Base-by-base conservation (phyloP, 2,797 vertebrate genomes). In the Myripristis murdjan region DNA sequence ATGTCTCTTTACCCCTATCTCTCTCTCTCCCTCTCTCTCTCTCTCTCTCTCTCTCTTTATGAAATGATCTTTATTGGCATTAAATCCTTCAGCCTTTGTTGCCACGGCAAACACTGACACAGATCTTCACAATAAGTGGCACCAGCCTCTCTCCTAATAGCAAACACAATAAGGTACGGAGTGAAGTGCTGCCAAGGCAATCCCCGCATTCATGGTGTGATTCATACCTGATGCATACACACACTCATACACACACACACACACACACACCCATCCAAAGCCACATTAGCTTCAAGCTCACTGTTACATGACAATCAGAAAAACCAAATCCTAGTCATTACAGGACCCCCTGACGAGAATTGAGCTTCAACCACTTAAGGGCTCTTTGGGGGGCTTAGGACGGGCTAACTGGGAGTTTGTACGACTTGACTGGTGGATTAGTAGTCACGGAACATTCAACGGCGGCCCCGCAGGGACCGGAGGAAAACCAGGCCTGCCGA, bases 261-360 rank as follows among this genome's bases (percentile, higher is more conserved):
- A 23, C 53, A 22, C 22, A 4, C 18, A 0, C 47, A 12, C 54
- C 26, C 51, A 46, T 61, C 55, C 59, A 57, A 75, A 83, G 56
- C 72, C 62, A 79, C 79, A 59, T 70, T 71, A 75, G 46, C 64
- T 74, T 68, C 28, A 43, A 83, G 70, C 89, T 78, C 82, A 61
- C 81, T 77, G 77, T 82, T 84, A 87, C 87, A 91, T 84, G 86
- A 89, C 82, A 95, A 96, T 97, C 92, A 97, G 94, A 96, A 86
- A 94, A 95, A 62, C 86, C 92, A 4, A 95, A 92, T 85, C 96
- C 96, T 77, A 93, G 83, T 89, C 71, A 87, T 89, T 89, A 90
- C 64, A 62, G 74, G 82, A 85, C 87, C 85, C 82, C 89, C 85
- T 49, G 82, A 70, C 6, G 81, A 79, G 88, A 83, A 73, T 15